Conservation (phyloP, 2,888 invertebrate genomes). For the Pachycephus smyrnensis region DNA sequence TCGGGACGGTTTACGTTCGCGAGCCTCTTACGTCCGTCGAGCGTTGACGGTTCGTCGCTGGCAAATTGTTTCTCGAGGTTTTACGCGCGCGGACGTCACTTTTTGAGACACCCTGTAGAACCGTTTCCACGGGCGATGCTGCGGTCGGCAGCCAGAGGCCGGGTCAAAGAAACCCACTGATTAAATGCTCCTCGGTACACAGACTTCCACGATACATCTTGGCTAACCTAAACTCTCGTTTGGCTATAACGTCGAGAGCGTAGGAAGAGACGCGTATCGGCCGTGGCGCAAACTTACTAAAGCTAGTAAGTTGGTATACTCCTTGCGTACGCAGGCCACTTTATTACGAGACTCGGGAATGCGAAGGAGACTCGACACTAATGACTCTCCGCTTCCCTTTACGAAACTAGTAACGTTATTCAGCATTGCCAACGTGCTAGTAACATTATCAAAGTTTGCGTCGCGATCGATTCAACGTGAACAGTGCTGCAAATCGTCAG, state of each 20-base stretch:
- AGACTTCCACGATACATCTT: slow-evolving; percentile 1
- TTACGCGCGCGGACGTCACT: background rate
- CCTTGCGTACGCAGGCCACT: slow-evolving; percentile 17
- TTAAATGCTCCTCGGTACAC: slow-evolving; percentile 23
- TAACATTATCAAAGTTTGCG: background rate
- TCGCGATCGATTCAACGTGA: background rate
- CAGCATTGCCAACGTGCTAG: background rate
- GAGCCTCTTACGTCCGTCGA: background rate
- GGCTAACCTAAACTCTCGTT: slow-evolving; percentile 14
- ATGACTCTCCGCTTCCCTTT: slow-evolving; percentile 22
- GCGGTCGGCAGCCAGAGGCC: slow-evolving; percentile 23
- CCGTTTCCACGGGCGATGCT: slow-evolving; percentile 10
- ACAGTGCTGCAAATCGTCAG: background rate
- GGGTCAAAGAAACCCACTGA: slow-evolving; percentile 27
- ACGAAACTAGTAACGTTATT: background rate
- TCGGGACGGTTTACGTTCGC: background rate
- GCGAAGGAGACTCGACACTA: slow-evolving; percentile 32
- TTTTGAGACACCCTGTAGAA: slow-evolving; percentile 3
- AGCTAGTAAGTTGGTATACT: background rate
- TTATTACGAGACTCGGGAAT: slow-evolving; percentile 36
- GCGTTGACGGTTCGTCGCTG: background rate
- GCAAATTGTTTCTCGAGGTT: background rate
- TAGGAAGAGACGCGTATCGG: background rate
- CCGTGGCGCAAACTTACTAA: background rate
- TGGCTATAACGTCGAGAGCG: slow-evolving; percentile 23